A percentile compares a stretch with the other conserved stretches of the same genome.
Evolutionary conservation across 2,113 vertebrate genomes (phyloP).

Genomic region (Helogale parvula): DNA sequence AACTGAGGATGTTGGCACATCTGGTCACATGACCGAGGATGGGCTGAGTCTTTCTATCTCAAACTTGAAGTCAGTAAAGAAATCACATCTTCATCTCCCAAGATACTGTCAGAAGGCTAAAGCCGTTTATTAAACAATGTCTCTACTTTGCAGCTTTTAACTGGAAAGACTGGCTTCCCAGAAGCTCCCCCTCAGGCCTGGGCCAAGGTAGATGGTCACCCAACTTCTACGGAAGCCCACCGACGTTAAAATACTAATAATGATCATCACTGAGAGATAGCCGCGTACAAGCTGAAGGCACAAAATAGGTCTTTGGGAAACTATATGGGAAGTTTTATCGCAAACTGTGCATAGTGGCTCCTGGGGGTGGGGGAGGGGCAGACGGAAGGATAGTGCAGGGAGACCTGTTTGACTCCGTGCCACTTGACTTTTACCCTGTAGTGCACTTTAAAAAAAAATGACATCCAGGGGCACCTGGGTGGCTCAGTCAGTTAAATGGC

Average conservation of each 20-base stretch:
- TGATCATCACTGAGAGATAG: rapidly evolving
- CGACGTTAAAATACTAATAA: not conserved
- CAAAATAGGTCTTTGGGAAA: not conserved
- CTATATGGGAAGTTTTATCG: not conserved
- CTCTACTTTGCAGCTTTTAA: not conserved
- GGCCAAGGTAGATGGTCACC: not conserved
- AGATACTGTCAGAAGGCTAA: not conserved
- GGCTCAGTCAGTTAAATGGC: too few species aligned
- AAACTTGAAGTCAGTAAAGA: not conserved
- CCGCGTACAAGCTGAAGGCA: rapidly evolving
- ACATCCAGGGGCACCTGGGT: too few species aligned
- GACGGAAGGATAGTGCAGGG: not conserved
- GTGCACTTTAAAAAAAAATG: not conserved
- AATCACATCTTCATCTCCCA: not conserved
- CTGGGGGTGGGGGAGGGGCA: not conserved
- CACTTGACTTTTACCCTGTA: not conserved
- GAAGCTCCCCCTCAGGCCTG: not conserved
- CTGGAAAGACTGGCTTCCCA: not conserved
- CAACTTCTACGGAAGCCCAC: not conserved
- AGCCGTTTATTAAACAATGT: not conserved
- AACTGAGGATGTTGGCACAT: too few species aligned
- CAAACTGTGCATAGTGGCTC: not conserved
- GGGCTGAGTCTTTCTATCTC: not conserved
- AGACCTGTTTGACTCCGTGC: not conserved
- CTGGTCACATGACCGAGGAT: not conserved